Percentiles rank a stretch among this genome's conserved stretches.
These are phyloP conservation scores for Onychomys arenicola DNA, from an alignment of 2,797 vertebrate genomes.

Conservation along the genomic window DNA sequence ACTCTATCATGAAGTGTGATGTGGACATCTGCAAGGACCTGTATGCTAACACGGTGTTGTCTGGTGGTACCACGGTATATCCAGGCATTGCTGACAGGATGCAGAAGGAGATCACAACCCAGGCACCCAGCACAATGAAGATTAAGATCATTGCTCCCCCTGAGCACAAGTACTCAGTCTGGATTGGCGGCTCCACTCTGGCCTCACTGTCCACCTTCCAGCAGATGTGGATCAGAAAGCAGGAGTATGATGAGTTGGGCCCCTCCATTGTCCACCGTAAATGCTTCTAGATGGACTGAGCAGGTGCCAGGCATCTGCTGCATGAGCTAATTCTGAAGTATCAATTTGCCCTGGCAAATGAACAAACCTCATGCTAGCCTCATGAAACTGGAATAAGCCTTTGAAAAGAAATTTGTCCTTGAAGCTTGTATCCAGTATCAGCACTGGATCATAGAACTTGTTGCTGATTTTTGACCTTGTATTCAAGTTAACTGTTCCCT, in stretches of 20 bases:
- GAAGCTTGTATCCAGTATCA: conserved; percentile 84
- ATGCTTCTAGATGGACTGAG: conserved; percentile 90
- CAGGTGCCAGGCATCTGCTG: conserved; percentile 80
- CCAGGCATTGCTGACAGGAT: too few relatives aligned
- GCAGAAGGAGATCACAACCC: too few relatives aligned
- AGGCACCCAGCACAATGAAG: too few relatives aligned
- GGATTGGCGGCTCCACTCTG: conserved; percentile 99
- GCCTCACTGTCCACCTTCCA: conserved; percentile 99
- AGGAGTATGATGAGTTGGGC: conserved; percentile 92
- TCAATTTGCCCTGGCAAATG: conserved; percentile 86
- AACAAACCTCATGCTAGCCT: conserved; percentile 89
- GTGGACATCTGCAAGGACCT: too few relatives aligned
- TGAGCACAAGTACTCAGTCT: conserved; percentile 99
- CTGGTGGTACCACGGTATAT: too few relatives aligned
- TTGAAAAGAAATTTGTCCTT: conserved; percentile 86
- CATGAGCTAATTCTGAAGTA: conserved; percentile 80
- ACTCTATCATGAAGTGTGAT: too few relatives aligned
- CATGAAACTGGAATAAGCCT: conserved; percentile 90
- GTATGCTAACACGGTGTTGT: too few relatives aligned
- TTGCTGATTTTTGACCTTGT: conserved; percentile 84
- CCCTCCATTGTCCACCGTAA: conserved; percentile 91
- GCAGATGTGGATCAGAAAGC: conserved; percentile 99
- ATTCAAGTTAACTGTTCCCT: conserved; percentile 77
- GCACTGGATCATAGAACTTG: conserved; percentile 82
- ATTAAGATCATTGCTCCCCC: conserved; percentile 60